phyloP scores from a whole-genome alignment of 2,888 invertebrate species.

The Portevinia maculata region DNA sequence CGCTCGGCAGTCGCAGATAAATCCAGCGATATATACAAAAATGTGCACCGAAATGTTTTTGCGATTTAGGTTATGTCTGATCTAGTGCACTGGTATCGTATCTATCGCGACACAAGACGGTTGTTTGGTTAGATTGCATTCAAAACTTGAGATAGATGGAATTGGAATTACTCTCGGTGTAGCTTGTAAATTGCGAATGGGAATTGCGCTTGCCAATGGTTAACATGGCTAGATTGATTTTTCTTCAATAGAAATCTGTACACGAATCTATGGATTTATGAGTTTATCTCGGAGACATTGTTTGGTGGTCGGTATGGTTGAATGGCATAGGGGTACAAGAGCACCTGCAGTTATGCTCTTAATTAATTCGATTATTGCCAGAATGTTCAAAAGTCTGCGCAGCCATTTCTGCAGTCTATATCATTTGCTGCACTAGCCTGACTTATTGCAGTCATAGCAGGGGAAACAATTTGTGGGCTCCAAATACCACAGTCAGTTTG shows the following conservation, averaged over 20 bases:
- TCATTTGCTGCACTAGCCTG: no score
- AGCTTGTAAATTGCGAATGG: constrained; percentile 52
- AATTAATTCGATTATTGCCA: constrained; percentile 41
- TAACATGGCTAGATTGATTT: constrained; percentile 51
- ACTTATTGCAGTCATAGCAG: no score
- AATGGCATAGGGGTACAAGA: constrained; percentile 22
- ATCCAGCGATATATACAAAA: constrained; percentile 57
- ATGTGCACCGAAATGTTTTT: constrained; percentile 61
- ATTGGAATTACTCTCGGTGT: constrained; percentile 32
- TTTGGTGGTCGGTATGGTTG: not conserved
- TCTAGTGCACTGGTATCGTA: constrained; percentile 31
- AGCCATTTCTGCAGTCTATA: no score
- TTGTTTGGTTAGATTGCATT: constrained; percentile 22
- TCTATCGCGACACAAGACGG: constrained; percentile 14
- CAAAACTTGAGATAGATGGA: constrained; percentile 50
- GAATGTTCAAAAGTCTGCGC: not conserved
- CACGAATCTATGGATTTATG: constrained; percentile 66
- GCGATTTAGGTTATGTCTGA: constrained; percentile 66
- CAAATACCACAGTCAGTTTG: no score
- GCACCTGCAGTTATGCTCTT: constrained; percentile 10
- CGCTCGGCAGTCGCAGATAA: constrained; percentile 59
- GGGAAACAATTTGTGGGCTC: no score
- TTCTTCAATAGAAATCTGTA: constrained; percentile 56
- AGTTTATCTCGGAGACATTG: constrained; percentile 40
- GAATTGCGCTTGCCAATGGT: constrained; percentile 26